Percentiles rank a stretch among this genome's conserved stretches.
Evolutionary conservation across 2,797 vertebrate species (phyloP).

Genomic region (Xenops minutus): DNA sequence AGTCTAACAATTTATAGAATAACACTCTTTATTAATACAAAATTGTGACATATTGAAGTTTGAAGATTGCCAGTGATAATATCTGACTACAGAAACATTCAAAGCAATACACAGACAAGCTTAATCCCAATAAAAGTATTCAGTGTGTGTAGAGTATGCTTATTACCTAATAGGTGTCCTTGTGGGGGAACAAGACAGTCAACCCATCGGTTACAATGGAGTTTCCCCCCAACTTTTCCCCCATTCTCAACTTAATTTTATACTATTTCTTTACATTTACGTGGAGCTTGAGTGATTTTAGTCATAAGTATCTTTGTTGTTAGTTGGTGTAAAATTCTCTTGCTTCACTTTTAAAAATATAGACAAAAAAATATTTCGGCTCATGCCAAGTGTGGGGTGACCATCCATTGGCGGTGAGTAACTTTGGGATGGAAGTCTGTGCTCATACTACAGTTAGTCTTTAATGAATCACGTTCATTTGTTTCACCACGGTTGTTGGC

Average conservation of each 20-base stretch:
- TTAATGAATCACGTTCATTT: background rate
- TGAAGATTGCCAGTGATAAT: background rate
- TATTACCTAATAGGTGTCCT: background rate
- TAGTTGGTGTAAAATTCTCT: background rate
- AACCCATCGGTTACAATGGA: background rate
- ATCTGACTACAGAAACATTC: background rate
- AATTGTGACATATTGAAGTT: background rate
- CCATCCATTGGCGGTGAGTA: background rate
- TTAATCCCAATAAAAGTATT: background rate
- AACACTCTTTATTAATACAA: background rate
- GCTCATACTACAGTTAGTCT: background rate
- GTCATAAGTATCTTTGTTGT: background rate
- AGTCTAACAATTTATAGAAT: background rate
- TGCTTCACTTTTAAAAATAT: background rate
- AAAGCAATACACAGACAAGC: background rate
- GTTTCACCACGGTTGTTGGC: background rate
- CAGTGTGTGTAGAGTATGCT: background rate
- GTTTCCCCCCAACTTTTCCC: background rate
- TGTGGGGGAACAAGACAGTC: background rate
- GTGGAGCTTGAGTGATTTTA: background rate
- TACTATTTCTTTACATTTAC: background rate
- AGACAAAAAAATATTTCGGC: background rate
- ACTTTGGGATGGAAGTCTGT: background rate
- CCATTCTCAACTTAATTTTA: background rate
- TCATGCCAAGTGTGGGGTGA: background rate